Base-by-base conservation (phyloP, 37 sponge, comb jelly and placozoan genomes). In the Halisarca cf. caerulea region DNA sequence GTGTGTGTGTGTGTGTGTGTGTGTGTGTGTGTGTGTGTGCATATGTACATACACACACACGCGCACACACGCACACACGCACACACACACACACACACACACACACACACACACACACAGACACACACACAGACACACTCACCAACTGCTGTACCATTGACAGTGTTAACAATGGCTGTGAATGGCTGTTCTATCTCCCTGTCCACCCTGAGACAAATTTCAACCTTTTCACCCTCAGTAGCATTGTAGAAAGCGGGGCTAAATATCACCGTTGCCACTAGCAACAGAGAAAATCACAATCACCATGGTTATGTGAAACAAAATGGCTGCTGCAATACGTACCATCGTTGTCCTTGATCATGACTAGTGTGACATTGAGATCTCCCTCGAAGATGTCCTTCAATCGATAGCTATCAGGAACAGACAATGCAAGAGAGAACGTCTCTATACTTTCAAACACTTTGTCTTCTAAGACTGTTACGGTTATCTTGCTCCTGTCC, bases 141-240 rank as follows among this genome's bases (percentile, higher is more conserved):
- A 74, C 77, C 43, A 18, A 41, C 17, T 2, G 44, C 43, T 41
- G 77, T 40, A 6, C 3, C 77, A 74, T 40, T 41, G 30, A 4
- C 25, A 18, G 77, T 74, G 44, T 74, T n/a, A 20, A 74, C 77
- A 2, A 39, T 44, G 42, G 42, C 45, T 2, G 36, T 43, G 45
- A 74, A 41, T 20, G 77, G 25, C 7, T 74, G 42, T 25, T 74
- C 77, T 0, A 74, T 9, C 6, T 36, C 24, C 41, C 24, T 74
- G 25, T 74, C 77, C 0, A 39, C 24, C 20, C 9, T 20, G 24
- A 74, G 36, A 24, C 38, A 36, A 18, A 74, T 44, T 0, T 36
- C 36, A n/a, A 74, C n/a, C 6, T 74, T 74, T 21, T 44, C 25
- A 25, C 77, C 77, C 6, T 74, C 77, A 74, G 45, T 74, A 41